Conservation (phyloP, 1,140 invertebrate genomes). For the Bombyx mori region DNA sequence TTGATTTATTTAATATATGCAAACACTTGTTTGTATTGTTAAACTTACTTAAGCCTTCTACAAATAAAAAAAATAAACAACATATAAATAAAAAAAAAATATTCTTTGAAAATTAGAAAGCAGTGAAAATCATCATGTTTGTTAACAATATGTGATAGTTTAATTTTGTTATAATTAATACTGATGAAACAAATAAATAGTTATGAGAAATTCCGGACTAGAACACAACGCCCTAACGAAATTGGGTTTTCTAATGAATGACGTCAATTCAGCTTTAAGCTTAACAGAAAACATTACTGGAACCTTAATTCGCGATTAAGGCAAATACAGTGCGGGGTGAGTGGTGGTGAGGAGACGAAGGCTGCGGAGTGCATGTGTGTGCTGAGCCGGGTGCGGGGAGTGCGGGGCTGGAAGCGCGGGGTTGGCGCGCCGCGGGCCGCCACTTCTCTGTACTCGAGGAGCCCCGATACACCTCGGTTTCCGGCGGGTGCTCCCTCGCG, state of each 20-base stretch:
- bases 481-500: slow-evolving; percentile 62
- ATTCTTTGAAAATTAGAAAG: too few species aligned
- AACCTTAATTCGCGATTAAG: slow-evolving; percentile 69
- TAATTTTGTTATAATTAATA: too few species aligned
- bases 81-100: too few species aligned
- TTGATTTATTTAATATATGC: too few species aligned
- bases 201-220: too few species aligned
- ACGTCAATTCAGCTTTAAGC: slow-evolving; percentile 59
- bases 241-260: slow-evolving; percentile 42
- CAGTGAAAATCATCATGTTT: too few species aligned
- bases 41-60: not conserved
- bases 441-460: slow-evolving; percentile 65
- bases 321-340: slow-evolving; percentile 70
- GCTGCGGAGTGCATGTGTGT: slow-evolving; percentile 54
- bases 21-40: not conserved
- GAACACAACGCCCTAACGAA: slow-evolving; percentile 8
- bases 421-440: slow-evolving; percentile 53
- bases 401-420: slow-evolving; percentile 32
- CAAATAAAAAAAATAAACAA: not conserved
- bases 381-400: slow-evolving; percentile 29
- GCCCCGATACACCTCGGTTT: slow-evolving; percentile 65
- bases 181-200: too few species aligned
- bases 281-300: slow-evolving; percentile 64
- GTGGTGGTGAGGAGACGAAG: slow-evolving; percentile 68
- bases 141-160: too few species aligned